A percentile compares a stretch with the other conserved stretches of the same genome.
Evolutionary conservation across 92 coral and sea anemone genomes (phyloP).

Genomic region (Zoanthus sansibaricus): DNA sequence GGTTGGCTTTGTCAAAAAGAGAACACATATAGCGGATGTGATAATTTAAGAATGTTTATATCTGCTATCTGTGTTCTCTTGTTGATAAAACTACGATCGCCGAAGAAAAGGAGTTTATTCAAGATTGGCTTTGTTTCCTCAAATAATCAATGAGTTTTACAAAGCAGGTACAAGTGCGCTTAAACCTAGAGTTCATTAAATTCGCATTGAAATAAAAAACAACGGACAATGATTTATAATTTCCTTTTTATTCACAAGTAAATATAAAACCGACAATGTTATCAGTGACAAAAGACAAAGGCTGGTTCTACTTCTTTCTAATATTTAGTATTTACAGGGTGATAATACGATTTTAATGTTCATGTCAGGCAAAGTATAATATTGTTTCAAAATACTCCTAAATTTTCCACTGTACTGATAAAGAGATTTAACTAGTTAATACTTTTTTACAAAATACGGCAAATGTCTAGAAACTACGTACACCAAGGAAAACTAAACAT

Average conservation of each 20-base stretch:
- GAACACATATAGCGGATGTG: no score
- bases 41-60: no score
- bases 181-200: not conserved
- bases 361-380: not conserved
- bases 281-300: not conserved
- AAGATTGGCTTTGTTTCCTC: not conserved
- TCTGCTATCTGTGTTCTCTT: no score
- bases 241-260: not conserved
- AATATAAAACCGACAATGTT: not conserved
- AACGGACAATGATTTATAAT: not conserved
- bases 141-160: not conserved
- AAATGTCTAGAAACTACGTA: not conserved
- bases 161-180: not conserved
- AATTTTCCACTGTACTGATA: not conserved
- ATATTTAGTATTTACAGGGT: not conserved
- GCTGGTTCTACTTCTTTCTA: not conserved
- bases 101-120: no score
- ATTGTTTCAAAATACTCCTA: not conserved
- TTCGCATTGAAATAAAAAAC: not conserved
- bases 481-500: constrained; percentile 1
- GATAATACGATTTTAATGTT: not conserved
- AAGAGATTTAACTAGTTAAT: not conserved
- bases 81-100: no score
- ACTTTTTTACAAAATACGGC: not conserved
- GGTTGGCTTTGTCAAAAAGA: no score